Conservation (phyloP, 1,140 invertebrate genomes). For the Drosophila guanche region DNA sequence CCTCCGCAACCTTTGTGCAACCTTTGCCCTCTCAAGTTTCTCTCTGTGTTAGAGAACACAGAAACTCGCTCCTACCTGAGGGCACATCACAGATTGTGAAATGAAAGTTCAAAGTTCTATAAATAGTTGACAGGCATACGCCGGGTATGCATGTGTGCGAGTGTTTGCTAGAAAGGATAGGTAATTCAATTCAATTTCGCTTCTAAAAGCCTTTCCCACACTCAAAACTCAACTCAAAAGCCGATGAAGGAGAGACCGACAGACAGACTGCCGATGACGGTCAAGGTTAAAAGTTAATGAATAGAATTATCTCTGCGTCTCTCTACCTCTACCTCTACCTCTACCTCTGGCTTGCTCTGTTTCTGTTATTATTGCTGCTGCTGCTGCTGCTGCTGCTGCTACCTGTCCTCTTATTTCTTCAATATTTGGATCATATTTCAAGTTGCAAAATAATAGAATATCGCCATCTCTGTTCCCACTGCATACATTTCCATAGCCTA, state of each 20-base stretch:
- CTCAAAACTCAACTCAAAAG: constrained; percentile 11
- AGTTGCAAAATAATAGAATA: constrained; percentile 44
- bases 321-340: too few species aligned
- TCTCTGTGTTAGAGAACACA: too few species aligned
- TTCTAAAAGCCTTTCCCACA: constrained; percentile 47
- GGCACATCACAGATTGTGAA: constrained; percentile 17
- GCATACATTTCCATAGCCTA: constrained; percentile 41
- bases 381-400: too few species aligned
- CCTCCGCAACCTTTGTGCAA: not conserved
- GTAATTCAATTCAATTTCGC: constrained; percentile 51
- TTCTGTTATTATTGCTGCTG: not conserved
- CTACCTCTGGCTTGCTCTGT: too few species aligned
- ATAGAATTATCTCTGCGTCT: constrained; percentile 10
- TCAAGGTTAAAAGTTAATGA: constrained; percentile 54
- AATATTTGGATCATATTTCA: constrained; percentile 40
- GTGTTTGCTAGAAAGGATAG: constrained; percentile 20
- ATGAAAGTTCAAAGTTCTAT: constrained; percentile 41
- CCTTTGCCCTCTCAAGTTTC: not conserved
- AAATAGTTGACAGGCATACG: constrained; percentile 25
- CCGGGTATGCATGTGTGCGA: not conserved
- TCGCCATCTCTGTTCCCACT: not conserved
- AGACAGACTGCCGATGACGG: constrained; percentile 38
- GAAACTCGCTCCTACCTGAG: too few species aligned
- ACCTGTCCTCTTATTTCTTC: not conserved
- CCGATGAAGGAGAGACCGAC: too few species aligned